These are phyloP conservation scores for Tarsius wallacei DNA, from an alignment of 2,797 vertebrate genomes.

Conservation along the genomic window DNA sequence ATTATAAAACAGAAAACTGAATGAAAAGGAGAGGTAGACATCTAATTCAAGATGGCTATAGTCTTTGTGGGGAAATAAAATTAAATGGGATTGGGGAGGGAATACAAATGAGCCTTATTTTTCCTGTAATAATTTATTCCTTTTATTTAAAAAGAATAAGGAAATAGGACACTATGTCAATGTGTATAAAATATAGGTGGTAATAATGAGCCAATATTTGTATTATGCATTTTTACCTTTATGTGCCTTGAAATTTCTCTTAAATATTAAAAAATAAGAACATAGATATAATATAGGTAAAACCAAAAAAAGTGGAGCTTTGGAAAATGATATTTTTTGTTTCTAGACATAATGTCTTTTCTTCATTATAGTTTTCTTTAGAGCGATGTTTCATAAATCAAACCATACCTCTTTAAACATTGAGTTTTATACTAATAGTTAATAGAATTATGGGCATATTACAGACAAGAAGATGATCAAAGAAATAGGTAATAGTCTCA, in stretches of 20 bases:
- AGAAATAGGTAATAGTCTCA: background rate
- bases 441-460: background rate
- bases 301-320: background rate
- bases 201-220: background rate
- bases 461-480: background rate
- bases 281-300: background rate
- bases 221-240: background rate
- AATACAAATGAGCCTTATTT: background rate
- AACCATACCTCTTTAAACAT: background rate
- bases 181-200: background rate
- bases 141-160: background rate
- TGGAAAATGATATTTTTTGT: background rate
- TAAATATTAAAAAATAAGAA: slow-evolving; percentile 21
- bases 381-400: background rate
- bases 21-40: background rate
- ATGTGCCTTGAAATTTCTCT: background rate
- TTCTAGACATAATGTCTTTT: background rate
- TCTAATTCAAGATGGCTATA: background rate
- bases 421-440: slow-evolving; percentile 20
- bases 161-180: background rate
- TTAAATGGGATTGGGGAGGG: background rate
- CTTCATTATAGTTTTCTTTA: background rate
- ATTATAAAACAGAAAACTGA: background rate
- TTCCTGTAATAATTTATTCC: background rate
- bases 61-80: background rate